Evolutionary conservation across 2,113 vertebrate species (phyloP).

Genomic region (Oncorhynchus nerka): DNA sequence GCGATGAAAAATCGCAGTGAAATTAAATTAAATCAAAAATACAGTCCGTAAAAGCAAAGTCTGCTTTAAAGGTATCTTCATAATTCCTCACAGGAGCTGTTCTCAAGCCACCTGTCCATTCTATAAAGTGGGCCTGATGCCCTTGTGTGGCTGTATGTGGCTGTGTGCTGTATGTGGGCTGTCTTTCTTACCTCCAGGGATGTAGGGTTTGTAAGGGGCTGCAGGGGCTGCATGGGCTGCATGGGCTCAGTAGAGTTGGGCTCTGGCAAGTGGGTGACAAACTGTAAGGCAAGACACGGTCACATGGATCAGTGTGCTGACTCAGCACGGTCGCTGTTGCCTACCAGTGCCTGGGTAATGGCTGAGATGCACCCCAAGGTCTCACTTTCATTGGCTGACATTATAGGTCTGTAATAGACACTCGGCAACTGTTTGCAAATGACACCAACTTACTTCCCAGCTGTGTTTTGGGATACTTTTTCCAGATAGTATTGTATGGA

Average conservation of each 20-base stretch:
- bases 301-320: constrained; percentile 62
- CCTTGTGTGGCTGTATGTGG: not conserved
- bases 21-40: no score
- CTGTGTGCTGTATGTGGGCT: not conserved
- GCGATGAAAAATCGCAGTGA: no score
- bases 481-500: not conserved
- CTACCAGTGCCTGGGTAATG: not conserved
- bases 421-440: not conserved
- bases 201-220: constrained; percentile 80
- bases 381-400: constrained; percentile 12
- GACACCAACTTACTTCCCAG: not conserved
- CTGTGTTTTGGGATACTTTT: constrained; percentile 6
- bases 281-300: constrained; percentile 84
- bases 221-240: constrained; percentile 77
- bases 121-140: no score
- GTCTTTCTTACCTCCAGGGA: not conserved
- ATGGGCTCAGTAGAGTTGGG: constrained; percentile 86
- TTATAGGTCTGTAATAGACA: constrained; percentile 12
- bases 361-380: not conserved
- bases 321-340: constrained; percentile 26
- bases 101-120: no score
- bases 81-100: no score
- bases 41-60: no score
- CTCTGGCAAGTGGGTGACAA: constrained; percentile 90
- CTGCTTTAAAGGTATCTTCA: no score